phyloP scores from a whole-genome alignment of 92 coral and sea anemone genomes.

The Umimayanthus chanpuru region DNA sequence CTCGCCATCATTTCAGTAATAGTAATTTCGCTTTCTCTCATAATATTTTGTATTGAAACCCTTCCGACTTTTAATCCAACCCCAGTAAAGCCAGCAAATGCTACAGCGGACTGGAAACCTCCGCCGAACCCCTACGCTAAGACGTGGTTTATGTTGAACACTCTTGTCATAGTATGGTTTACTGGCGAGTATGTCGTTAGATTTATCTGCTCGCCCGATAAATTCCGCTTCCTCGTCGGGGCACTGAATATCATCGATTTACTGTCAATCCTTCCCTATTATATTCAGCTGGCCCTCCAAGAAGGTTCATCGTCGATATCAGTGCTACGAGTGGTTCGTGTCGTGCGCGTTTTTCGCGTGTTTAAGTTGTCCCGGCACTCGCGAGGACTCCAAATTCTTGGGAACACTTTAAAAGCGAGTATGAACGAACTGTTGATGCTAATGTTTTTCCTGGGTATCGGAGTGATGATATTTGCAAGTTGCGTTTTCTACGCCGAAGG shows the following conservation, averaged over 20 bases:
- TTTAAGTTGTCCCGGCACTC: conserved; percentile 98
- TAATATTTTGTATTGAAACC: conserved; percentile 94
- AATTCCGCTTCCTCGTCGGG: conserved; percentile 81
- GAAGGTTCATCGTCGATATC: conserved; percentile 87
- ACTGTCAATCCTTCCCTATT: conserved; percentile 90
- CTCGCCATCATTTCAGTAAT: conserved; percentile 91
- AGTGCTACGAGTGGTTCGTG: conserved; percentile 97
- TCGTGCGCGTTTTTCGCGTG: conserved; percentile 98
- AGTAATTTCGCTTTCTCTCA: conserved; percentile 86
- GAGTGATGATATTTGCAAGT: conserved; percentile 98
- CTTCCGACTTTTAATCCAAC: conserved; percentile 74
- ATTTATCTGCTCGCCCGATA: conserved; percentile 82
- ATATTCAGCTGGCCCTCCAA: conserved; percentile 84
- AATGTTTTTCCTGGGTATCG: conserved; percentile 92
- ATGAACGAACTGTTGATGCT: conserved; percentile 94
- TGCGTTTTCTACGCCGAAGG: conserved; percentile 99
- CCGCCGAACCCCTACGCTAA: conserved; percentile 72
- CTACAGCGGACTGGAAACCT: conserved; percentile 51
- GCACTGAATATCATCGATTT: conserved; percentile 93
- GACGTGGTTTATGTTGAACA: conserved; percentile 85
- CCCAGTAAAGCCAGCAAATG: conserved; percentile 59
- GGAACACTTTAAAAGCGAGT: conserved; percentile 92
- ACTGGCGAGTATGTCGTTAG: conserved; percentile 92
- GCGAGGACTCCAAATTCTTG: conserved; percentile 95
- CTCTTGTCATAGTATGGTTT: conserved; percentile 89